phyloP scores from a whole-genome alignment of 2,113 vertebrate species.

The Mohoua ochrocephala region DNA sequence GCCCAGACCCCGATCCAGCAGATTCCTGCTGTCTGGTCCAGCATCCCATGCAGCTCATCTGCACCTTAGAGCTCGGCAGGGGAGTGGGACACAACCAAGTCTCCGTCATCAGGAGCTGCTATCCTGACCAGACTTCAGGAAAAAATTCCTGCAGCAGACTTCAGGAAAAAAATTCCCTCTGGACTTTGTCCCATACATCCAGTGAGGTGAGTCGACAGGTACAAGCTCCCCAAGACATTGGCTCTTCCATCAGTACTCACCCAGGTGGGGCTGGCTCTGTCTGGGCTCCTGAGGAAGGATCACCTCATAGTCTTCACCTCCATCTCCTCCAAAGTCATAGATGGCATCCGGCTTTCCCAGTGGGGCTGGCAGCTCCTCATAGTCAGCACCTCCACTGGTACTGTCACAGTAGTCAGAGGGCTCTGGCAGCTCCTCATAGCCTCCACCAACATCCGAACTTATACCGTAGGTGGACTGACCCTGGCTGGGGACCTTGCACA shows the following conservation, averaged over 20 bases:
- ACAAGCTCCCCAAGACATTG: background rate
- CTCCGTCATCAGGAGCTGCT: background rate
- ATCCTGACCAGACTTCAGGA: background rate
- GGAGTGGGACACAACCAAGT: background rate
- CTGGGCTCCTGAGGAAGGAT: slow-evolving; percentile 28
- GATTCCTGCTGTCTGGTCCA: background rate
- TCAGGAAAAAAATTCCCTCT: background rate
- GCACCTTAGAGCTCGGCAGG: background rate
- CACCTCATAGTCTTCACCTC: slow-evolving; percentile 68
- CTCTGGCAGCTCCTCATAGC: slow-evolving; percentile 78
- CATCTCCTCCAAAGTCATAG: background rate
- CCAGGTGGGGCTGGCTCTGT: background rate
- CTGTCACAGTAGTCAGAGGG: background rate
- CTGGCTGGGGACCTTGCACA: slow-evolving; percentile 1
- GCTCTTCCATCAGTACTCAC: background rate
- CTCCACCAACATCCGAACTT: slow-evolving; percentile 18
- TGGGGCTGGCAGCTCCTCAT: slow-evolving; percentile 43
- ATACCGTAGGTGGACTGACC: slow-evolving; percentile 27
- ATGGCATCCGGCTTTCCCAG: background rate
- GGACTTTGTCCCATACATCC: background rate
- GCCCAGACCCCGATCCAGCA: background rate
- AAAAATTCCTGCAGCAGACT: background rate
- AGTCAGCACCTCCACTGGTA: slow-evolving; percentile 16
- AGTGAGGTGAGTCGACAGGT: background rate
- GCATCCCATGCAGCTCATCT: background rate